Base-by-base conservation (phyloP, 2,797 vertebrate genomes). In the Danio kyathit region DNA sequence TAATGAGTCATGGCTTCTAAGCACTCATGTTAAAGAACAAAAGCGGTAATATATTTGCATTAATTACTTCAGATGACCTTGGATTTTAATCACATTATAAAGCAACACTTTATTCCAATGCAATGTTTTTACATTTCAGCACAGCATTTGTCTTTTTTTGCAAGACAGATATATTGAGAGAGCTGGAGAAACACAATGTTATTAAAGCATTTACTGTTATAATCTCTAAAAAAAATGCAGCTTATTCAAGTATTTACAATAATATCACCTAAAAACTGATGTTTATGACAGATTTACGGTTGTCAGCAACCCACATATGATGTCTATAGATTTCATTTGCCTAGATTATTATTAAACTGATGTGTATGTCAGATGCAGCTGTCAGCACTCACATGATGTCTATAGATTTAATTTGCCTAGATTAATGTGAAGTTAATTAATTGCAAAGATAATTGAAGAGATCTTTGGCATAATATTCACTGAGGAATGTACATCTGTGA, bases 1-100 rank as follows among this genome's bases (percentile, higher is more conserved):
- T 11, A 61, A 75, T 65, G 17, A 52, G 54, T 76, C 49, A 65
- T 38, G n/a, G 38, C 38, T 43, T 19, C 19, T 64, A 48, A 14
- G 38, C 40, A 21, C 3, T 14, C 2, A 0, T 43, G 48, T 10
- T 17, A 17, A 44, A 64, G 59, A 76, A 76, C 57, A 52, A 76
- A 52, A 63, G 2, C 48, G 5, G n/a, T 41, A 19, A 52, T 19
- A 14, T 52, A 51, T 38, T 6, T 41, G 73, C 8, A n/a, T 41
- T 41, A 64, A 52, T 13, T 29, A 17, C 41, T 48, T 73, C 8
- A 3, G 5, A 4, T 43, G 43, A 59, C n/a, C 5, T 19, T 64
- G 4, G 19, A 61, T 74, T 46, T 4, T 0, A 29, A 38, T 16
- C 38, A 1, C 0, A 46, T 40, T 40, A 12, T 74, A 16, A 61